phyloP scores from a whole-genome alignment of 2,113 vertebrate species.

The Centrocercus urophasianus region DNA sequence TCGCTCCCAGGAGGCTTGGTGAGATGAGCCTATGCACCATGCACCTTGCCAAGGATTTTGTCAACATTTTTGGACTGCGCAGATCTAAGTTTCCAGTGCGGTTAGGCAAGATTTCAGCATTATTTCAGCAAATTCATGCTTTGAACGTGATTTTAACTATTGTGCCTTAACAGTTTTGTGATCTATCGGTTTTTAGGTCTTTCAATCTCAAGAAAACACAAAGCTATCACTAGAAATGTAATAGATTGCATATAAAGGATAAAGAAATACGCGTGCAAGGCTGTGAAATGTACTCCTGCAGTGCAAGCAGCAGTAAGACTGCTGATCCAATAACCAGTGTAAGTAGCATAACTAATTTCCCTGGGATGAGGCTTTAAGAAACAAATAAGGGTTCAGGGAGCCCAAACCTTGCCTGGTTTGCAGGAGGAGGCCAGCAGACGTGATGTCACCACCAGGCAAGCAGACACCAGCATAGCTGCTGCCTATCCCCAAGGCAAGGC shows the following conservation, averaged over 20 bases:
- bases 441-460: background rate
- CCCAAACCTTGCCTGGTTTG: background rate
- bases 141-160: background rate
- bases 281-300: background rate
- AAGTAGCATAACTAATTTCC: background rate
- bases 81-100: background rate
- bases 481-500: background rate
- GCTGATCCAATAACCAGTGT: background rate
- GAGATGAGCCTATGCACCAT: background rate
- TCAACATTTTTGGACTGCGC: background rate
- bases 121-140: background rate
- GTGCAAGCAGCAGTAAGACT: background rate
- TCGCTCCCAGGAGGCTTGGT: background rate
- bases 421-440: background rate
- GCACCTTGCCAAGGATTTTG: background rate
- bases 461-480: background rate
- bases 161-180: background rate
- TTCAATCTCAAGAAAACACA: background rate
- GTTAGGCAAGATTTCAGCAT: background rate
- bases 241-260: background rate
- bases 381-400: background rate
- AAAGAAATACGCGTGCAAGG: fast-evolving
- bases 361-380: background rate
- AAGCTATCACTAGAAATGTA: background rate
- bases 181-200: background rate